Evolutionary conservation across 2,113 vertebrate genomes (phyloP).

Genomic region (Felis chaus): DNA sequence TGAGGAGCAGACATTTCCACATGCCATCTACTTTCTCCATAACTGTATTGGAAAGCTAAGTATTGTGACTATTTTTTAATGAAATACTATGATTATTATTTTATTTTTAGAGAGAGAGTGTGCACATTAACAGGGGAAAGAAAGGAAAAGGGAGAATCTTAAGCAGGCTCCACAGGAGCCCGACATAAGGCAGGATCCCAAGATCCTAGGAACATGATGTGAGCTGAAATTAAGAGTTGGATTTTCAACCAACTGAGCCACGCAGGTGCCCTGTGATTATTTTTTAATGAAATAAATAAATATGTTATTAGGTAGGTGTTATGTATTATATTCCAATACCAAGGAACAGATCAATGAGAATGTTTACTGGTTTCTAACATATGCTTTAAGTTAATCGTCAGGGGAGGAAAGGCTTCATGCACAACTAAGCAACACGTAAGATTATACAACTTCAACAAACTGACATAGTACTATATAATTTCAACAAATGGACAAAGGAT

Average conservation of each 20-base stretch:
- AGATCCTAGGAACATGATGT: too few species aligned
- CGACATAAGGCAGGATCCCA: too few species aligned
- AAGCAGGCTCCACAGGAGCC: too few species aligned
- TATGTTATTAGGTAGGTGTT: not conserved
- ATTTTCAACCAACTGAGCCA: not conserved
- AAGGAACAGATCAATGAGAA: not conserved
- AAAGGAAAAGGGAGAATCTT: too few species aligned
- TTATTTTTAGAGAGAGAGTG: not conserved
- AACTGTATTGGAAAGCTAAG: not conserved
- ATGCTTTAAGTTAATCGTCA: not conserved
- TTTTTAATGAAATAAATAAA: conserved; percentile 1
- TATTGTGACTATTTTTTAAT: not conserved
- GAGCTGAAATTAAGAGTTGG: too few species aligned
- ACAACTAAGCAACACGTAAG: not conserved
- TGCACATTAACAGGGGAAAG: too few species aligned
- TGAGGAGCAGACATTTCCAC: conserved; percentile 61
- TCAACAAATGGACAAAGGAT: not conserved
- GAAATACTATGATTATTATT: not conserved
- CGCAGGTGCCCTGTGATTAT: not conserved
- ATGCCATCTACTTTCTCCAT: conserved; percentile 47
- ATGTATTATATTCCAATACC: not conserved
- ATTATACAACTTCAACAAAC: not conserved
- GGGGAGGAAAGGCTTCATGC: not conserved
- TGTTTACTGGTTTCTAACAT: not conserved
- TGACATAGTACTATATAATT: not conserved